Conservation (phyloP, 35 echinoderm and acorn worm species). For the Apostichopus parvimensis region DNA sequence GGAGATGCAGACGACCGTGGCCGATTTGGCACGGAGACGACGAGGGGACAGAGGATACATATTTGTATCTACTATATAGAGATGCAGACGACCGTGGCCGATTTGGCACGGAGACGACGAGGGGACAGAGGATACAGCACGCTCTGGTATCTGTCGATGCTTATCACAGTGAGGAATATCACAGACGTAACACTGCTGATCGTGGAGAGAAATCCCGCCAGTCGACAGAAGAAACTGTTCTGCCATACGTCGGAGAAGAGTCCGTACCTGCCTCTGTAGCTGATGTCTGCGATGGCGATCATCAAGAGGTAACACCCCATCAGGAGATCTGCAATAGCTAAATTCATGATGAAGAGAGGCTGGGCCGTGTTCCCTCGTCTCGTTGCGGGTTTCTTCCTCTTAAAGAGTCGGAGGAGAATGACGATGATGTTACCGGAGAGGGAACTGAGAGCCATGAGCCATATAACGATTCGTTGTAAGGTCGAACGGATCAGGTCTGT, state of each 20-base stretch:
- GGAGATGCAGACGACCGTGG: neutral
- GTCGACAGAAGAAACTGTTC: conserved; percentile 46
- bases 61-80: no score
- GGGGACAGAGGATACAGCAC: conserved; percentile 61
- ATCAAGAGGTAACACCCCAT: conserved; percentile 51
- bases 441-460: conserved; percentile 84
- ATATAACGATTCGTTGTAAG: conserved; percentile 60
- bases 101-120: conserved; percentile 29
- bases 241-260: conserved; percentile 41
- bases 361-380: conserved; percentile 12
- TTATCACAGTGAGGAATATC: conserved; percentile 72
- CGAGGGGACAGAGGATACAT: no score
- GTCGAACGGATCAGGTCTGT: conserved; percentile 72
- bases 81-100: conserved; percentile 3
- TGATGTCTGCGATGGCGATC: conserved; percentile 29
- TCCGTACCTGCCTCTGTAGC: conserved; percentile 20
- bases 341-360: conserved; percentile 45
- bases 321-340: conserved; percentile 43
- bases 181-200: conserved; percentile 77
- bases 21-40: conserved; percentile 39
- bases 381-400: neutral
- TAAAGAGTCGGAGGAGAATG: conserved; percentile 52
- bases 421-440: conserved; percentile 89
- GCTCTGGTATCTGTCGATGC: conserved; percentile 45
- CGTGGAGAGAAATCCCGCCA: conserved; percentile 67